phyloP scores from a whole-genome alignment of 64 coral and sea anemone genomes.

The Montipora foliosa region DNA sequence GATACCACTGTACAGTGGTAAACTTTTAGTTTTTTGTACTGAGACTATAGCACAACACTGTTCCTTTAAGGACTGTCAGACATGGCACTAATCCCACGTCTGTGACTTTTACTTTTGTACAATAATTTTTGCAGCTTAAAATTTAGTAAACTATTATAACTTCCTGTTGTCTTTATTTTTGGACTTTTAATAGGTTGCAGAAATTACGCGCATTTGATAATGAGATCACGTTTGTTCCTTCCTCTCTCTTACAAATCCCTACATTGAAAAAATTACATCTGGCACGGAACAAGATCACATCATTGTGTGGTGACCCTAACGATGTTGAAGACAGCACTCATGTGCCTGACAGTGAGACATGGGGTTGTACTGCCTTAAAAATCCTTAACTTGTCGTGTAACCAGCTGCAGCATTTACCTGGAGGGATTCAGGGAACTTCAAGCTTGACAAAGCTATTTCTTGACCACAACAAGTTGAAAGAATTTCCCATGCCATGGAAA shows the following conservation, averaged over 20 bases:
- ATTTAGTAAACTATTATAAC: no score
- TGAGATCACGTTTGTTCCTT: slow-evolving; percentile 58
- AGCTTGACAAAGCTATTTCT: slow-evolving; percentile 78
- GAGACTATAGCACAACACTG: no score
- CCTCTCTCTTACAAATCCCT: slow-evolving; percentile 62
- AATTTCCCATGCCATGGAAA: slow-evolving; percentile 93
- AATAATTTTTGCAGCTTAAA: no score
- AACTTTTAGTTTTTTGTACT: no score
- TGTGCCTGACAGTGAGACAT: slow-evolving; percentile 26
- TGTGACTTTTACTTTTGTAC: no score
- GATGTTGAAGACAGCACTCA: slow-evolving; percentile 26
- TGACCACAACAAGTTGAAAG: slow-evolving; percentile 72
- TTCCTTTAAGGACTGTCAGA: no score
- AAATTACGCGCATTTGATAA: slow-evolving; percentile 73
- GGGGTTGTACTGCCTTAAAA: slow-evolving; percentile 83
- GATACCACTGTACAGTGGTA: no score
- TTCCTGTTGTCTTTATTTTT: neutral
- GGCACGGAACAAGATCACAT: slow-evolving; percentile 70
- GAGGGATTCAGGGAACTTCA: slow-evolving; percentile 79
- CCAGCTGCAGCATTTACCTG: slow-evolving; percentile 68
- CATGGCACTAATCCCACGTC: no score
- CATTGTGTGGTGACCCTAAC: neutral
- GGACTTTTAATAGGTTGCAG: slow-evolving; percentile 61
- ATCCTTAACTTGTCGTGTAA: slow-evolving; percentile 79
- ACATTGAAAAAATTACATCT: slow-evolving; percentile 75